Percentiles rank a stretch among this genome's conserved stretches.
phyloP scores from a whole-genome alignment of 2,797 vertebrate genomes.

The Buceros bicornis region DNA sequence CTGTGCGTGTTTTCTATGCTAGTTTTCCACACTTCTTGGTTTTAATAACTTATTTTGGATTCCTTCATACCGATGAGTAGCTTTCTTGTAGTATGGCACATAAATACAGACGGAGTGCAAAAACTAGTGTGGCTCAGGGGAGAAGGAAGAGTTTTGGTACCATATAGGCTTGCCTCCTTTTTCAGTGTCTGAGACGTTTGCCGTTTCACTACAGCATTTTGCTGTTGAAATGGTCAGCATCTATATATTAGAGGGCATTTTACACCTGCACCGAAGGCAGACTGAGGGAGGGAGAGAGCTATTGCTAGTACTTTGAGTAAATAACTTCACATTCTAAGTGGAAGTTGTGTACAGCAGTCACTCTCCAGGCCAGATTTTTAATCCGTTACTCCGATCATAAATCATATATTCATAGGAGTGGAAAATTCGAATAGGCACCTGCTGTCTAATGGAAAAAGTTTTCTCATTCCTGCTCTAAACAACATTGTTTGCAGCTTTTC shows the following conservation, averaged over 20 bases:
- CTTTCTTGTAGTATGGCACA: not conserved
- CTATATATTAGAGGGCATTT: slow-evolving; percentile 25
- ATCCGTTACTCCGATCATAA: slow-evolving; percentile 3
- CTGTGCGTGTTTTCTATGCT: not conserved
- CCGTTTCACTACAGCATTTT: not conserved
- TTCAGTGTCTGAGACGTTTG: not conserved
- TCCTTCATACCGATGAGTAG: not conserved
- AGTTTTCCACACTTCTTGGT: not conserved
- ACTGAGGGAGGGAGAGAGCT: not conserved
- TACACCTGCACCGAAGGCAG: not conserved
- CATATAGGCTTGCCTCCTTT: not conserved
- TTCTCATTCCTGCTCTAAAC: not conserved
- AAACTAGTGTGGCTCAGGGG: not conserved
- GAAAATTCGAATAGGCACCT: not conserved
- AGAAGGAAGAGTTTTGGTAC: not conserved
- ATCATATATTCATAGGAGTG: not conserved
- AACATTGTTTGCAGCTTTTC: slow-evolving; percentile 8
- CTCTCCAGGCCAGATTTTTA: slow-evolving; percentile 24
- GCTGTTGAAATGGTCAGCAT: not conserved
- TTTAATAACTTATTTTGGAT: not conserved
- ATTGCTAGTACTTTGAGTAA: slow-evolving; percentile 8
- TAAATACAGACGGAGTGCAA: not conserved
- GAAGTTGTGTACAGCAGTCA: not conserved
- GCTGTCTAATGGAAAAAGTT: slow-evolving; percentile 50
- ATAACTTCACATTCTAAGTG: not conserved